A percentile compares a stretch with the other conserved stretches of the same genome.
Evolutionary conservation across 1,140 invertebrate genomes (phyloP).

Genomic region (Hylyphantes graminicola): DNA sequence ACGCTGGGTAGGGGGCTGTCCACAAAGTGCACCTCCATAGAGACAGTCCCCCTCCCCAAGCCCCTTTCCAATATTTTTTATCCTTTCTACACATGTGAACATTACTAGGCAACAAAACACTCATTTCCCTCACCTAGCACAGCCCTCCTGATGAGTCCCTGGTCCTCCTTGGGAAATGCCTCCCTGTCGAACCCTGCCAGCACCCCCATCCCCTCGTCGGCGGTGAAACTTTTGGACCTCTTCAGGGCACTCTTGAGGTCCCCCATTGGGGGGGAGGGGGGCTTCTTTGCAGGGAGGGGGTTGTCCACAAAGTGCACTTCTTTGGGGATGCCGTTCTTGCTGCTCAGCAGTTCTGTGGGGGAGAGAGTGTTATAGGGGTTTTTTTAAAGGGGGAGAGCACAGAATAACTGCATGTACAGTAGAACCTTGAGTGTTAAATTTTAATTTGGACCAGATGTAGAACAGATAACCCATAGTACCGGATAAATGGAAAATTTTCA

Average conservation of each 20-base stretch:
- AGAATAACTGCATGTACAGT: no score
- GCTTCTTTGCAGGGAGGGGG: neutral
- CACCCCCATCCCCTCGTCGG: constrained; percentile 65
- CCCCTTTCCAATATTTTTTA: no score
- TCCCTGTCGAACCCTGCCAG: constrained; percentile 68
- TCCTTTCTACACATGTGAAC: no score
- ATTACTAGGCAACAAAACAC: no score
- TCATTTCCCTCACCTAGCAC: constrained; percentile 62
- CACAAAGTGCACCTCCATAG: no score
- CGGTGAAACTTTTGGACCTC: constrained; percentile 83
- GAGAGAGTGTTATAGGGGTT: neutral
- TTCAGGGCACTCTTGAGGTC: constrained; percentile 70
- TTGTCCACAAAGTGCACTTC: constrained; percentile 50
- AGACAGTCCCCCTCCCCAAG: no score
- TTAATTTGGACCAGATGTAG: no score
- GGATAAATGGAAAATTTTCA: no score
- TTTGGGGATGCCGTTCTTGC: constrained; percentile 27
- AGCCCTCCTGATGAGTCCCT: constrained; percentile 74
- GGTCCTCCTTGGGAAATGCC: constrained; percentile 78
- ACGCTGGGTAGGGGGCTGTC: no score
- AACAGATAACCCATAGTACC: no score
- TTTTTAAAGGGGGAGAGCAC: no score
- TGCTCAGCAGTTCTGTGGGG: constrained; percentile 16
- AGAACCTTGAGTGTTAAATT: no score
- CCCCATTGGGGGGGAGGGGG: neutral